These are phyloP conservation scores for Acrocera orbiculus DNA, from an alignment of 2,888 invertebrate genomes.

Conservation along the genomic window DNA sequence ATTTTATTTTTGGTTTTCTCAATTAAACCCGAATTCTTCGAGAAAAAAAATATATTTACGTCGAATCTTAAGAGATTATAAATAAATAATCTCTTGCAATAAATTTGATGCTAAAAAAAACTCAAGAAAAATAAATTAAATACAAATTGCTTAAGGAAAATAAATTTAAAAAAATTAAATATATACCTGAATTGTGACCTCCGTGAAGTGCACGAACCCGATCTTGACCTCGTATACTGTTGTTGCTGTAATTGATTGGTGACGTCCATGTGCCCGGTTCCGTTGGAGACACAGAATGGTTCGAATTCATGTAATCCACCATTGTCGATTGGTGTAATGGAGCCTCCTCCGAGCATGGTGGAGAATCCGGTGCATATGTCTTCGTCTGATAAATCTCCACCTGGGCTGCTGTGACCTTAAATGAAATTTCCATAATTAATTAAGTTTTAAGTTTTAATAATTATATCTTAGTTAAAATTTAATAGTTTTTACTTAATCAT, in stretches of 20 bases:
- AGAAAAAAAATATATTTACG: too few species aligned
- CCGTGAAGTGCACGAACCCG: slow-evolving; percentile 32
- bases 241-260: slow-evolving; percentile 27
- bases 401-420: slow-evolving; percentile 33
- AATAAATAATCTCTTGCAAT: too few species aligned
- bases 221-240: slow-evolving; percentile 29
- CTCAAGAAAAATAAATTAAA: too few species aligned
- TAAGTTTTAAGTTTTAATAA: not conserved
- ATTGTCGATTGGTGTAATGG: slow-evolving; percentile 28
- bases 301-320: slow-evolving; percentile 32
- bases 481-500: too few species aligned
- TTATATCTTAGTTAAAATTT: not conserved
- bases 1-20: too few species aligned
- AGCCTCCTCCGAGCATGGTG: slow-evolving; percentile 26
- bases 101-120: too few species aligned
- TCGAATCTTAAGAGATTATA: too few species aligned
- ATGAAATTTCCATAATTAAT: not conserved
- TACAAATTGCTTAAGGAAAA: too few species aligned
- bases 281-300: slow-evolving; percentile 32
- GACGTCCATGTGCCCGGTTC: slow-evolving; percentile 27
- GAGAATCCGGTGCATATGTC: slow-evolving; percentile 31
- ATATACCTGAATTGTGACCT: slow-evolving; percentile 31
- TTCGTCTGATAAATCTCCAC: slow-evolving; percentile 35
- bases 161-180: too few species aligned
- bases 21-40: too few species aligned